Evolutionary conservation across 2,113 vertebrate genomes (phyloP), one percentile per base, ranked within the genome.

Genomic region (Hypocryptadius cinnamomeus): DNA sequence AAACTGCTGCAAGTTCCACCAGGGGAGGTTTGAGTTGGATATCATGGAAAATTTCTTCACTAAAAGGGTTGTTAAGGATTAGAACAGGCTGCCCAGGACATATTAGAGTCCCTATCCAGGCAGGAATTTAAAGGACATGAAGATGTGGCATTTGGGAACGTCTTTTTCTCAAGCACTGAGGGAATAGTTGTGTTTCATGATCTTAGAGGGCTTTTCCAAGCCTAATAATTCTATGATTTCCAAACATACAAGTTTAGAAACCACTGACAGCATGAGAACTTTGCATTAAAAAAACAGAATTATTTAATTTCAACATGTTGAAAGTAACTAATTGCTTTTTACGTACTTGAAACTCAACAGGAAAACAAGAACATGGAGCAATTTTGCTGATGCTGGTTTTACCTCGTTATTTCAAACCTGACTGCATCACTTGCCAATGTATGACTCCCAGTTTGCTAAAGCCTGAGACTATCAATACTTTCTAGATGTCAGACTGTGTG

Each of bases 71-170:
- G 40, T 31, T 35, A 37, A 48, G 18, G 7, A 54, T 27, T 42
- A 19, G 17, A 48, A 70, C 4, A 63, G 30, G 30, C 18, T 82
- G 25, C 8, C 54, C 12, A 42, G 30, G 7, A 8, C 4, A 40
- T 35, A 11, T 14, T 5, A 18, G n/a, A 48, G 12, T 8, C 31
- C 27, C 25, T 31, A 69, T 5, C 5, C 11, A 0, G 17, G 42
- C 7, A 77, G 48, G 25, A 30, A 33, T 48, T 48, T 56, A 28
- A 63, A 48, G 42, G 7, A 35, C 11, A 4, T 6, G 8, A 15
- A 63, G 12, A 48, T 44, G 21, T 23, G 30, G 14, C 8, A 60
- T n/a, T 35, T 68, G 22, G 35, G 7, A 40, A 77, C 0, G 0
- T 2, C 6, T 1, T 68, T 66, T 56, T 70, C 23, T 10, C 22